These are phyloP conservation scores for Ophonus ardosiacus DNA, from an alignment of 2,888 invertebrate species.

Conservation along the genomic window DNA sequence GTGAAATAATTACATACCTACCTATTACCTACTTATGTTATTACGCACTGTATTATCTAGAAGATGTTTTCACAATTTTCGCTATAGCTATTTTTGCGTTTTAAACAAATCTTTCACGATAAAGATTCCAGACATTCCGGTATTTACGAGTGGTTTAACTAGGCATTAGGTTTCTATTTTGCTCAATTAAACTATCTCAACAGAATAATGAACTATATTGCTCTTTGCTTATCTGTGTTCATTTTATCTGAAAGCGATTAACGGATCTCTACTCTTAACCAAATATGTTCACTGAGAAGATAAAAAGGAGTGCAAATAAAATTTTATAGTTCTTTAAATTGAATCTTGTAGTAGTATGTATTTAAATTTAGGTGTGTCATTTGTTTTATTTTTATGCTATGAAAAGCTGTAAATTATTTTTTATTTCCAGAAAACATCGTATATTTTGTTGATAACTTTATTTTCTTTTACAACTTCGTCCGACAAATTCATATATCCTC, in stretches of 20 bases:
- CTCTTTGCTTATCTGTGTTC: neutral
- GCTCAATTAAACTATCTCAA: conserved; percentile 17
- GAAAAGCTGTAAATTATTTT: conserved; percentile 9
- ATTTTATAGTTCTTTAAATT: neutral
- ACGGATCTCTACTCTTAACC: conserved; percentile 18
- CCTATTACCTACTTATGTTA: neutral
- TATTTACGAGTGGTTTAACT: neutral
- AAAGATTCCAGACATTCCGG: neutral
- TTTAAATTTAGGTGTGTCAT: neutral
- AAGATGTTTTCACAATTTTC: neutral
- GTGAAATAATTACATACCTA: conserved; percentile 16
- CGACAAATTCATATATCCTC: neutral
- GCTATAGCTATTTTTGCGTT: conserved; percentile 3
- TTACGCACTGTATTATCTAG: neutral
- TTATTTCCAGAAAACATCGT: conserved; percentile 6
- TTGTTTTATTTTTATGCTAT: neutral
- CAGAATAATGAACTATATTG: conserved; percentile 3
- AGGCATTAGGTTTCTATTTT: conserved; percentile 14
- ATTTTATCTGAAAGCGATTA: conserved; percentile 17
- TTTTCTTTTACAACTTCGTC: neutral
- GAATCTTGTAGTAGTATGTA: neutral
- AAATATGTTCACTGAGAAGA: conserved; percentile 10
- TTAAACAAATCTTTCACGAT: conserved; percentile 8
- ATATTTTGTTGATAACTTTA: conserved; percentile 4
- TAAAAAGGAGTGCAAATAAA: conserved; percentile 30